A percentile compares a stretch with the other conserved stretches of the same genome.
Conservation (phyloP, 2,113 vertebrate genomes). For the Gymnocephalus cernua region DNA sequence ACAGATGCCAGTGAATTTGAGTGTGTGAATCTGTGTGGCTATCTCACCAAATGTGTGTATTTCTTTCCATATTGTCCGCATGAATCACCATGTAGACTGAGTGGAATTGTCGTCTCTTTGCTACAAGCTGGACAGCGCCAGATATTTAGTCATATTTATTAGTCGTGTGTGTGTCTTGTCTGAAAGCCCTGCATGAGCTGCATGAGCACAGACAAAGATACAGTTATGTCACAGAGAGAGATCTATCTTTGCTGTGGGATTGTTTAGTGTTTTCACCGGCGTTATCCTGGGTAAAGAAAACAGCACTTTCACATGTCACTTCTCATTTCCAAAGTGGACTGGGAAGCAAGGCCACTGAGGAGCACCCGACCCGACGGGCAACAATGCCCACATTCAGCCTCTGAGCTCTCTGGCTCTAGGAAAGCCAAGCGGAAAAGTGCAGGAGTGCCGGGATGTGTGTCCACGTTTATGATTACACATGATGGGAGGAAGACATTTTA, state of each 20-base stretch:
- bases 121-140: constrained; percentile 60
- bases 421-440: constrained; percentile 41
- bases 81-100: constrained; percentile 63
- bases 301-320: constrained; percentile 83
- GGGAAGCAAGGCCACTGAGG: constrained; percentile 43
- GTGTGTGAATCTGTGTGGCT: constrained; percentile 28
- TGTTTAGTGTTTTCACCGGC: constrained; percentile 73
- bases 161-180: constrained; percentile 46
- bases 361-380: constrained; percentile 36
- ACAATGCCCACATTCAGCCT: constrained; percentile 76
- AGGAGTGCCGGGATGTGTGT: constrained; percentile 54
- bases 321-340: constrained; percentile 75
- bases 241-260: constrained; percentile 67
- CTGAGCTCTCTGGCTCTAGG: constrained; percentile 18
- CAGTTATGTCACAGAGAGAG: constrained; percentile 66
- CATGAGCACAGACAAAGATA: constrained; percentile 65
- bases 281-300: constrained; percentile 78
- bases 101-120: constrained; percentile 56
- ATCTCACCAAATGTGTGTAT: constrained; percentile 47
- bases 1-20: constrained; percentile 57
- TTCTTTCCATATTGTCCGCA: constrained; percentile 52
- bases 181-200: constrained; percentile 38
- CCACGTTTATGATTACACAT: constrained; percentile 65
- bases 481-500: constrained; percentile 67
- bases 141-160: constrained; percentile 60